Base-by-base conservation (phyloP, 2,888 invertebrate species). In the Xestia sexstrigata region DNA sequence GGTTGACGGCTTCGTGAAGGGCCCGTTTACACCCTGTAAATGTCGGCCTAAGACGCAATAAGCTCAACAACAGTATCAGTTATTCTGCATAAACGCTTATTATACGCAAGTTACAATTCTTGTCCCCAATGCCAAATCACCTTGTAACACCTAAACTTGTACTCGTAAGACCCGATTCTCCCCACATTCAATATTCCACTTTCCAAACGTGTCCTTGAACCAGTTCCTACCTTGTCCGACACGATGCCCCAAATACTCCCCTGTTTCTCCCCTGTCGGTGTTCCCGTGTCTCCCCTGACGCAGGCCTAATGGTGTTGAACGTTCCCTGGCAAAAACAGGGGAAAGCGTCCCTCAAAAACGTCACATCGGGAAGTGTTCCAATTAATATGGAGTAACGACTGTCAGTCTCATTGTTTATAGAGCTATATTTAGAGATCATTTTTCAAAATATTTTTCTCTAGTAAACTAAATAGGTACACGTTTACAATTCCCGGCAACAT, bases 261-360 rank as follows among this genome's bases (percentile, higher is more conserved):
- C 83, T 55, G 83, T 78, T 20, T 20, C 76, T 69, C 77, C 71
- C 74, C 67, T 30, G 55, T 70, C 58, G 60, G 9, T 65, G 23
- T 52, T 67, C 76, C 74, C 83, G 75, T 67, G 79, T 73, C 83
- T 81, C 80, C 78, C 78, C 70, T 39, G 58, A 55, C 71, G 74
- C 76, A 58, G 49, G 72, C 74, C 77, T 87, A 87, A 87, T 87
- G 88, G 80, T 62, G 81, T 85, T 76, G 81, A 87, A 80, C 82
- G 67, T 60, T 78, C 45, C 45, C 66, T 65, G 20, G 47, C 47
- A 69, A 72, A 77, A 83, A 81, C 58, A 68, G 78, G 78, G 76
- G 70, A 74, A 72, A 23, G 55, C 49, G 49, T 71, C 52, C 69
- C 71, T 75, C 66, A 72, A 79, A 84, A 85, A 82, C 80, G 86